Evolutionary conservation across 1,140 invertebrate species (phyloP).

Genomic region (Pararge aegeria): DNA sequence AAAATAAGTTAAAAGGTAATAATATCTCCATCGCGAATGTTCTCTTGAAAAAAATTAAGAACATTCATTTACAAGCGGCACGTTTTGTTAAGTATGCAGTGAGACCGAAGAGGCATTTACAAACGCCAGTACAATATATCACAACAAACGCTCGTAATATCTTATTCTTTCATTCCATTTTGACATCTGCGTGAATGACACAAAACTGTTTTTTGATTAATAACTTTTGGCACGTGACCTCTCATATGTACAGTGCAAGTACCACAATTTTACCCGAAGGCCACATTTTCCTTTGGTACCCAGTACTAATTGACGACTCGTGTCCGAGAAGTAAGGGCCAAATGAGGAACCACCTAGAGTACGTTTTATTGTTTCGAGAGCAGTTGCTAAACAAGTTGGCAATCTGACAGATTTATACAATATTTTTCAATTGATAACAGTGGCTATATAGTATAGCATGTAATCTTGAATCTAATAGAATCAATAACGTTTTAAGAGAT

Average conservation of each 20-base stretch:
- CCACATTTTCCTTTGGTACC: conserved; percentile 61
- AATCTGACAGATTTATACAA: too few species aligned
- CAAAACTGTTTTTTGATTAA: conserved; percentile 25
- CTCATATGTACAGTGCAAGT: conserved; percentile 24
- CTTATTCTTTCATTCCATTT: conserved; percentile 24
- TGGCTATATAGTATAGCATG: too few species aligned
- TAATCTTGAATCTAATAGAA: too few species aligned
- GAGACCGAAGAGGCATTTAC: conserved; percentile 37
- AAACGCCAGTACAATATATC: conserved; percentile 30
- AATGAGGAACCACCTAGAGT: conserved; percentile 17
- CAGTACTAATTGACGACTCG: conserved; percentile 63
- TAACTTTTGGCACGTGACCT: conserved; percentile 19
- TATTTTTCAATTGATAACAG: too few species aligned
- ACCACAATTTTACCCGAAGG: conserved; percentile 58
- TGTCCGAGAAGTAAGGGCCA: conserved; percentile 47
- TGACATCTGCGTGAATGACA: conserved; percentile 25
- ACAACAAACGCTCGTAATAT: conserved; percentile 20
- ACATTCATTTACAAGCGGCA: conserved; percentile 34
- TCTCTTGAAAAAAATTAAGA: conserved; percentile 40
- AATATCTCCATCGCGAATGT: conserved; percentile 31
- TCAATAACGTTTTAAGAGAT: too few species aligned
- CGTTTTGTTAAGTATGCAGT: conserved; percentile 37
- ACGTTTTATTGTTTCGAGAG: background rate
- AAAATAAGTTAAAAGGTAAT: conserved; percentile 23
- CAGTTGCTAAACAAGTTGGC: background rate